phyloP scores from a whole-genome alignment of 2,113 vertebrate genomes.

The Turdus rufiventris region DNA sequence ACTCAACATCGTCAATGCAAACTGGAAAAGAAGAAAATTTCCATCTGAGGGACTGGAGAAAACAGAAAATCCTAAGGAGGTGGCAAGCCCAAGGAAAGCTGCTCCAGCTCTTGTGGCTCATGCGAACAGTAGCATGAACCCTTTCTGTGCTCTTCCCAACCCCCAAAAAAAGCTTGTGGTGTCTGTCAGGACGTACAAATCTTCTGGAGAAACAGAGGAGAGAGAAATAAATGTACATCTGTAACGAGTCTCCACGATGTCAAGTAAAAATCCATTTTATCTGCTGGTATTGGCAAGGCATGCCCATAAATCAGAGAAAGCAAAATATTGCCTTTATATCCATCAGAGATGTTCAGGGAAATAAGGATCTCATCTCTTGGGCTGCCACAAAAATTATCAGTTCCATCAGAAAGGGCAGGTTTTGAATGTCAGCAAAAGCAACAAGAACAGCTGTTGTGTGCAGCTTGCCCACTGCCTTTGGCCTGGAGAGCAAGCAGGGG shows the following conservation, averaged over 20 bases:
- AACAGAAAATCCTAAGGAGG: not conserved
- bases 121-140: not conserved
- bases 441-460: not conserved
- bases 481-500: not conserved
- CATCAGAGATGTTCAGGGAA: slow-evolving; percentile 14
- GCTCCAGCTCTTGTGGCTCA: not conserved
- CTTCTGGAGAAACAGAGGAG: slow-evolving; percentile 5
- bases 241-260: not conserved
- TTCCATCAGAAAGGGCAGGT: not conserved
- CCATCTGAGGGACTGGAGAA: not conserved
- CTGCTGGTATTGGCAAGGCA: not conserved
- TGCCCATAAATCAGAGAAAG: not conserved
- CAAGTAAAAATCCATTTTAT: slow-evolving; percentile 24
- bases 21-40: not conserved
- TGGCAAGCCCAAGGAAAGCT: not conserved
- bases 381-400: slow-evolving; percentile 11
- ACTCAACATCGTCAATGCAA: not conserved
- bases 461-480: not conserved
- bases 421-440: slow-evolving; percentile 1
- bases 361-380: slow-evolving; percentile 15
- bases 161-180: not conserved
- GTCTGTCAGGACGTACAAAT: not conserved
- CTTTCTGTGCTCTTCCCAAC: not conserved
- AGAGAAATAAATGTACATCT: not conserved
- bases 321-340: slow-evolving; percentile 29